Percentiles rank a stretch among this genome's conserved stretches.
phyloP scores from a whole-genome alignment of 2,113 vertebrate species.

The Donacobius atricapilla region DNA sequence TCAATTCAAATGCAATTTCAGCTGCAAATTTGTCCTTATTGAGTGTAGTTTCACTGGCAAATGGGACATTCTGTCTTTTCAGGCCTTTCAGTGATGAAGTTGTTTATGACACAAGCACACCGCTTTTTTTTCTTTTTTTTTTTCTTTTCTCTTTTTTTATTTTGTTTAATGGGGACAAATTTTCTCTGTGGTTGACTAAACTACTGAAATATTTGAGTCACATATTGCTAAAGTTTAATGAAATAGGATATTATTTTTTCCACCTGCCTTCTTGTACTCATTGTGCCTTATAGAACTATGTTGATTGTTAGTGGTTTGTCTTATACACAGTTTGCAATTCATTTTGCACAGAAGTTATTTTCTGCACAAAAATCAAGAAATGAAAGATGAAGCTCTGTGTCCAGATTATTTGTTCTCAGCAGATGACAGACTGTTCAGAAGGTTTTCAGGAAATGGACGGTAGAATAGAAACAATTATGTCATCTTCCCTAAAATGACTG shows the following conservation, averaged over 20 bases:
- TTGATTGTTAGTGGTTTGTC: background rate
- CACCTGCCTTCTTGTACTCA: background rate
- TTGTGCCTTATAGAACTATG: background rate
- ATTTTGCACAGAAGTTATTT: background rate
- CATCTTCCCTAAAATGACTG: background rate
- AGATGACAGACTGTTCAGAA: background rate
- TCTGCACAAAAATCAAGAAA: background rate
- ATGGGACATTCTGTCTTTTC: background rate
- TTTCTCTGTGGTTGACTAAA: background rate
- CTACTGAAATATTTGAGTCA: background rate
- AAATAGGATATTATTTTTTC: background rate
- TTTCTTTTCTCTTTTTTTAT: background rate
- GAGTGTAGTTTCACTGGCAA: background rate
- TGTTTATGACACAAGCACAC: background rate
- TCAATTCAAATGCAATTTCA: conserved; percentile 24
- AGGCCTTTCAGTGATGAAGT: background rate
- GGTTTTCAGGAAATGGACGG: background rate
- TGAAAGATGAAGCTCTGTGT: background rate
- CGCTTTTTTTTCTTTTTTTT: background rate
- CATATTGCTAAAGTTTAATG: background rate
- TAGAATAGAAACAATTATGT: background rate
- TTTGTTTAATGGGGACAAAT: background rate
- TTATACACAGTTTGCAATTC: background rate
- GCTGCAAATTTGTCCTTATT: background rate
- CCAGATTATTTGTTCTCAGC: background rate